Evolutionary conservation across 2,888 invertebrate genomes (phyloP), one percentile per base, ranked within the genome.

Genomic region (Digitonthophagus gazella): DNA sequence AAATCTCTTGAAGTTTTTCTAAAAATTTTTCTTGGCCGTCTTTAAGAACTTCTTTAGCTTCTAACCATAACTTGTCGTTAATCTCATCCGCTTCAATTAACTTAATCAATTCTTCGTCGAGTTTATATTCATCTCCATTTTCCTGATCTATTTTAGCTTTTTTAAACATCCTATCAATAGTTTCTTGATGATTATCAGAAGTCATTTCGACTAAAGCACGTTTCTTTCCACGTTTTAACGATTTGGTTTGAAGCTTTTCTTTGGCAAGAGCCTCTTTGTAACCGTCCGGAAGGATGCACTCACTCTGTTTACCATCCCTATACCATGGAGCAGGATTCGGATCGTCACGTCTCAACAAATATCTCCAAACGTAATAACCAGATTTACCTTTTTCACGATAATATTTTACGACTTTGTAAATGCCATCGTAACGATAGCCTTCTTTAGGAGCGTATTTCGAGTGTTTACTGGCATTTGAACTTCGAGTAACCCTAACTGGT

Each of bases 381-480:
- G 93, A 91, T 76, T 90, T 85, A 0, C 93, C 93, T 69, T 86
- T 89, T 78, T 91, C 90, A 0, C 91, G 91, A 83, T 91, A 93
- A 78, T 94, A 95, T 76, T 91, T 93, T 0, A 93, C 91, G 0
- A 95, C 90, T 84, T 95, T 95, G 81, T 95, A 95, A 66, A 94
- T 89, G 0, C 95, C 95, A 78, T 95, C 95, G 79, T 95, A 95
- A 72, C 94, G 83, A 71, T 88, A 88, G 2, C 91, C 95, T 75
- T 91, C 91, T 70, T 87, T 84, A 0, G 95, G 95, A 0, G 93
- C 92, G 81, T 89, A 95, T 78, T 91, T 87, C 3, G 93, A 93
- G 80, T 92, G 90, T 77, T 91, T 92, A 1, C 85, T 76, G 76
- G 90, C 87, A 78, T 93, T 93, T 78, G 86, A 91, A 72, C 90